phyloP scores from a whole-genome alignment of 1,140 invertebrate species.

The Drosophila kanapiae region DNA sequence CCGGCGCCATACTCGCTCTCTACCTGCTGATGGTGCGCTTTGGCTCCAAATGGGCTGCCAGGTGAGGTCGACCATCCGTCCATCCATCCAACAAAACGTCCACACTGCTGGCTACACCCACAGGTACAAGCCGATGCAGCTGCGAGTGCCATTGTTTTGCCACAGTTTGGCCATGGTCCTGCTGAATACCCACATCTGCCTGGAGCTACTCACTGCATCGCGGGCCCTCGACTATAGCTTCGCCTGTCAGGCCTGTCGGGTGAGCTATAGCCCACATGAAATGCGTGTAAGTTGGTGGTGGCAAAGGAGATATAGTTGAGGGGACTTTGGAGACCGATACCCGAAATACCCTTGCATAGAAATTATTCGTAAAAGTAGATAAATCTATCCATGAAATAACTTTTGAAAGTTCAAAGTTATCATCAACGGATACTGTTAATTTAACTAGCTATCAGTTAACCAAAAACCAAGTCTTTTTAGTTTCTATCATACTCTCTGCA shows the following conservation, averaged over 20 bases:
- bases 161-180: slow-evolving; percentile 95
- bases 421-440: too few species aligned
- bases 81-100: slow-evolving; percentile 1
- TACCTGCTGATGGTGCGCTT: slow-evolving; percentile 93
- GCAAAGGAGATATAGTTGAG: neutral
- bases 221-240: slow-evolving; percentile 94
- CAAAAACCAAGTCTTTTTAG: neutral
- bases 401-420: neutral
- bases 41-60: slow-evolving; percentile 94
- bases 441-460: neutral
- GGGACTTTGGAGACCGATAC: neutral
- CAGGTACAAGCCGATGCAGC: slow-evolving; percentile 90
- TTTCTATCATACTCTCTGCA: neutral
- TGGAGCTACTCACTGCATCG: slow-evolving; percentile 91
- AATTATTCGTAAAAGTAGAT: too few species aligned
- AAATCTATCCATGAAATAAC: too few species aligned
- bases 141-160: slow-evolving; percentile 91
- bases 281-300: slow-evolving; percentile 87
- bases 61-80: slow-evolving; percentile 76
- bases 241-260: slow-evolving; percentile 94
- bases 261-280: slow-evolving; percentile 93
- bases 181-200: slow-evolving; percentile 94
- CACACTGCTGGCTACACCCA: slow-evolving; percentile 30
- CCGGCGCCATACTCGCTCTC: slow-evolving; percentile 89
- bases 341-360: slow-evolving; percentile 7